Base-by-base conservation (phyloP, 2,113 vertebrate genomes). In the Chloropsis hardwickii region DNA sequence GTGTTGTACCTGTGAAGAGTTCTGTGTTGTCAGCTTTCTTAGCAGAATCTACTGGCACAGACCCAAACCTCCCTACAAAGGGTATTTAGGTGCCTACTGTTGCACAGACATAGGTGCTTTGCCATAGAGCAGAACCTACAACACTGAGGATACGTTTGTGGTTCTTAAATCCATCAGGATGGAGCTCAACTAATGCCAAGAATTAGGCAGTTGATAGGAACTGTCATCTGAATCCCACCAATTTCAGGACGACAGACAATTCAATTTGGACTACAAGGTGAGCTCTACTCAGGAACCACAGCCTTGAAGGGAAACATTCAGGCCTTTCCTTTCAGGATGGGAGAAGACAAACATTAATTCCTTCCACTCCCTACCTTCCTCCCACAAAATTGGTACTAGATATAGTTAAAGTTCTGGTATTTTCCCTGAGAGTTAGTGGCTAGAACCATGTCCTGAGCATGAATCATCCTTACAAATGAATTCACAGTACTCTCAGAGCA, bases 371-470 rank as follows among this genome's bases (percentile, higher is more conserved):
- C 4, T 53, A 14, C 18, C 14, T 45, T 54, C 27, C 28, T 81
- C 8, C 14, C 7, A 14, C 5, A 3, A 65, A 88, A 73, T 3
- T 10, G 12, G 17, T 12, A 22, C 0, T 10, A 81, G 12, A 5
- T 40, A 44, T 2, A 2, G 29, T 47, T 71, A 61, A 61, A 90
- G 4, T 47, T 56, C 14, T 62, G 42, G 5, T 74, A 18, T 78
- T 81, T 85, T 57, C 67, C 19, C 22, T n/a, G 19, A 18, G 20
- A 61, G 8, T 54, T 37, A 53, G 18, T 39, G n/a, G 19, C 31
- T 84, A 73, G 42, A 90, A 70, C 50, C 37, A 31, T 2, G 2
- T 56, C 25, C 24, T 81, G 40, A 37, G 62, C 2, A 7, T 40
- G 20, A 77, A 42, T 65, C 44, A 19, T 28, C 16, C 47, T 35